A percentile compares a stretch with the other conserved stretches of the same genome.
phyloP scores from a whole-genome alignment of 2,888 invertebrate genomes.

The Pyrocoelia pectoralis region DNA sequence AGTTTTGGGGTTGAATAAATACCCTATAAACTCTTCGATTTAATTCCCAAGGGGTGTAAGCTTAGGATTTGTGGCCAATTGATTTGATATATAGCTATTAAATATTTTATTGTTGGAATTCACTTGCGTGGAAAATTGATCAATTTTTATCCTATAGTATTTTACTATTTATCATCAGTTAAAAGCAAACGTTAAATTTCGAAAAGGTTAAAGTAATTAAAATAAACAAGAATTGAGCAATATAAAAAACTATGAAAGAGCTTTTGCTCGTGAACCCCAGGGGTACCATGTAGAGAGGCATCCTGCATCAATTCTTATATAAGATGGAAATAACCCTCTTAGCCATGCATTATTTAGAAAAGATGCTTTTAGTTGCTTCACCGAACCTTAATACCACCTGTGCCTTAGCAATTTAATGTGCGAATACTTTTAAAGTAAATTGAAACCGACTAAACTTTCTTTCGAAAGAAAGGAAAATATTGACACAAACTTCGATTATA shows the following conservation, averaged over 20 bases:
- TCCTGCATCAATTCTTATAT: conserved; percentile 29
- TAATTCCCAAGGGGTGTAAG: conserved; percentile 35
- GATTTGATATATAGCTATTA: conserved; percentile 47
- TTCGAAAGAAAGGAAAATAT: background rate
- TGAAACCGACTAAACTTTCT: background rate
- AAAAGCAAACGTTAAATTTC: background rate
- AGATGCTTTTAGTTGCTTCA: conserved; percentile 55
- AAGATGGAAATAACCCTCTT: conserved; percentile 53
- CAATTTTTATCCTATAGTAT: background rate
- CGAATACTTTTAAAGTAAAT: conserved; percentile 11
- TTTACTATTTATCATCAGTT: background rate
- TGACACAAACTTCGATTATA: conserved; percentile 11
- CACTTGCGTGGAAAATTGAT: background rate
- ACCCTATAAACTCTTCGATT: conserved; percentile 39
- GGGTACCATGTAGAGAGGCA: conserved; percentile 14
- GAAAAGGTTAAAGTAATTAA: background rate
- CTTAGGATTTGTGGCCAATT: conserved; percentile 52
- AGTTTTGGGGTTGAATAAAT: conserved; percentile 40
- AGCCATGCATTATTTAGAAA: conserved; percentile 56
- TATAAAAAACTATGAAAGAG: conserved; percentile 8
- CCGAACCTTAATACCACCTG: conserved; percentile 49
- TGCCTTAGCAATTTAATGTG: conserved; percentile 39
- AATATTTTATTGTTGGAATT: conserved; percentile 26
- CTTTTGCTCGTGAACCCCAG: background rate
- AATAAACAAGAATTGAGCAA: conserved; percentile 5